These are phyloP conservation scores for Tiphia femorata DNA, from an alignment of 2,888 invertebrate genomes.

Conservation along the genomic window DNA sequence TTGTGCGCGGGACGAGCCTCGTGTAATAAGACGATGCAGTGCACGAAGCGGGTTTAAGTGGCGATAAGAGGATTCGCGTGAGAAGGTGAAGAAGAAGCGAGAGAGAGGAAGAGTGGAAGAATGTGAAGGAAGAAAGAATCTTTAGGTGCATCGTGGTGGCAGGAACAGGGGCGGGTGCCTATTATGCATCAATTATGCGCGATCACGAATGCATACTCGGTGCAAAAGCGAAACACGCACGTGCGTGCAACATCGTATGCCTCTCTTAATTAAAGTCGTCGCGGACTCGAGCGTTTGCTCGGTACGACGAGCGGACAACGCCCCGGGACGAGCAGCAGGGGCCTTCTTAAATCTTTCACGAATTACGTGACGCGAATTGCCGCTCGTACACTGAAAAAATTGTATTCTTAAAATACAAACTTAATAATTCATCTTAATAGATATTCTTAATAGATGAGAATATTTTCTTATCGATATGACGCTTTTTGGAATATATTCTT, in stretches of 20 bases:
- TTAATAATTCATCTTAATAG: too few relatives aligned
- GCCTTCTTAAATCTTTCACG: conserved; percentile 20
- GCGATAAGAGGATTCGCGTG: too few relatives aligned
- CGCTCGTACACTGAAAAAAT: too few relatives aligned
- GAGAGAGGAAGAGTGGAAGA: background rate
- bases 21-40: too few relatives aligned
- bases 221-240: conserved; percentile 9
- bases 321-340: background rate
- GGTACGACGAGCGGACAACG: conserved; percentile 6
- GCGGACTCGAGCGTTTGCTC: background rate
- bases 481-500: too few relatives aligned
- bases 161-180: background rate
- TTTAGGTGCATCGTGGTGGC: background rate
- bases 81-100: background rate
- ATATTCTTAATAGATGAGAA: too few relatives aligned
- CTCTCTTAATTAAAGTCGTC: conserved; percentile 20
- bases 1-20: too few relatives aligned
- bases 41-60: too few relatives aligned
- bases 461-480: too few relatives aligned
- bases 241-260: conserved; percentile 12
- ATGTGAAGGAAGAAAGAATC: background rate
- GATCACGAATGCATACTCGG: conserved; percentile 2
- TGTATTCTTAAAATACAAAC: too few relatives aligned
- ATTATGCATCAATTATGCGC: conserved; percentile 9
- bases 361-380: conserved; percentile 23